phyloP scores from a whole-genome alignment of 2,888 invertebrate genomes.

The Timandra comae region DNA sequence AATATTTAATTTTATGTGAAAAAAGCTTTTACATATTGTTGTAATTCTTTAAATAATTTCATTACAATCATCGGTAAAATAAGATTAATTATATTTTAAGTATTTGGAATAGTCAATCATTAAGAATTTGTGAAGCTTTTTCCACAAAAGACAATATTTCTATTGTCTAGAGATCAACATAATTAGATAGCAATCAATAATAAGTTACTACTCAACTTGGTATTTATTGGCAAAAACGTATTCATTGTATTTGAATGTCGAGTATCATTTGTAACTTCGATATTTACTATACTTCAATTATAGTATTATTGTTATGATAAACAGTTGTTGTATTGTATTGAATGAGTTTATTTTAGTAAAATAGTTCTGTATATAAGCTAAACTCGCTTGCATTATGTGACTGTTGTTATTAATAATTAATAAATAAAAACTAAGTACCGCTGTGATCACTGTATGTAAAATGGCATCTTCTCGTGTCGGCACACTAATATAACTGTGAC shows the following conservation, averaged over 20 bases:
- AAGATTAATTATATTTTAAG: too few species aligned
- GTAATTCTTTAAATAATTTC: too few species aligned
- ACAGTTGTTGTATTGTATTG: conserved; percentile 37
- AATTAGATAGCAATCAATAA: conserved; percentile 34
- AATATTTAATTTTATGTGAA: too few species aligned
- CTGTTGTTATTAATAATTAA: conserved; percentile 66
- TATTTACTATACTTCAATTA: neutral
- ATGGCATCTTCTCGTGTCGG: conserved; percentile 60
- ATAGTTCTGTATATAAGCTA: conserved; percentile 67
- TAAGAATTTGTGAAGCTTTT: too few species aligned
- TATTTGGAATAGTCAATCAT: too few species aligned
- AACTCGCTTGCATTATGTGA: conserved; percentile 73
- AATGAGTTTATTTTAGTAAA: conserved; percentile 40
- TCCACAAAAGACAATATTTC: conserved; percentile 7
- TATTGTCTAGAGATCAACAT: conserved; percentile 40
- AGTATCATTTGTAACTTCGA: conserved; percentile 10
- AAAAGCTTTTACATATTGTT: too few species aligned
- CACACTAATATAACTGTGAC: conserved; percentile 57
- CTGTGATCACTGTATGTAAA: conserved; percentile 52
- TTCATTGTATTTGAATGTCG: conserved; percentile 25
- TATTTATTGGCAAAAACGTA: conserved; percentile 75
- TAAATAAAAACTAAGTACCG: conserved; percentile 33
- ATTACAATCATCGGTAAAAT: too few species aligned
- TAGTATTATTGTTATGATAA: conserved; percentile 29
- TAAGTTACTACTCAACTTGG: conserved; percentile 28